Evolutionary conservation across 2,797 vertebrate species (phyloP), one percentile per base, ranked within the genome.

Genomic region (Notolepis coatsorum): DNA sequence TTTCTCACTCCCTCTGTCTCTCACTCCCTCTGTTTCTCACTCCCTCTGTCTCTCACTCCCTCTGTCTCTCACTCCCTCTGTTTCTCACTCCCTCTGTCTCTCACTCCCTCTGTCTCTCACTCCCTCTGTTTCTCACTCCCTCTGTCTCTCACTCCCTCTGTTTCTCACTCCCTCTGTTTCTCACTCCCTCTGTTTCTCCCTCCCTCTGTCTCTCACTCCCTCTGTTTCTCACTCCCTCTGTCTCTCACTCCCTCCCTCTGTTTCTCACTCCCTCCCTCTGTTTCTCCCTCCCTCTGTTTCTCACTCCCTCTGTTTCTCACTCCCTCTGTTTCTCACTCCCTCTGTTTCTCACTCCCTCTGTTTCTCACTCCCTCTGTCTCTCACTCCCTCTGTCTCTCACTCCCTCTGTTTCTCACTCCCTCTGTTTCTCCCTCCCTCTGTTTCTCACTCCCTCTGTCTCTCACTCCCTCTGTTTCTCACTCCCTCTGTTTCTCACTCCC

Each of bases 41-140:
- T n/a, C n/a, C n/a, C n/a, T n/a, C n/a, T n/a, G n/a, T n/a, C 60
- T 17, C 31, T 55, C 99, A 97, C 97, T 99, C 86, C 97, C 97
- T 0, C 90, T 99, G 48, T 97, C 96, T 15, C n/a, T n/a, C n/a
- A n/a, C 33, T 13, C 15, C 35, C 35, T 37, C 12, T 37, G 35
- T 37, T 10, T 37, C n/a, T n/a, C n/a, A 37, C 35, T 12, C 15
- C 10, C 35, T 37, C 10, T 37, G 12, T 37, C 12, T 37, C n/a
- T 37, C 30, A 27, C 18, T 35, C 3, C 18, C 45, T 30, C 10
- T 4, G 15, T 7, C 13, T 3, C 12, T 21, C 8, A 49, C 30
- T 3, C 25, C 2, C n/a, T 30, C n/a, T n/a, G n/a, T n/a, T n/a
- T n/a, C n/a, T n/a, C 4, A 7, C 15, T n/a, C 41, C 17, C 27